Evolutionary conservation across 2,888 invertebrate genomes (phyloP), one percentile per base, ranked within the genome.

Genomic region (Cheilosia pagana): DNA sequence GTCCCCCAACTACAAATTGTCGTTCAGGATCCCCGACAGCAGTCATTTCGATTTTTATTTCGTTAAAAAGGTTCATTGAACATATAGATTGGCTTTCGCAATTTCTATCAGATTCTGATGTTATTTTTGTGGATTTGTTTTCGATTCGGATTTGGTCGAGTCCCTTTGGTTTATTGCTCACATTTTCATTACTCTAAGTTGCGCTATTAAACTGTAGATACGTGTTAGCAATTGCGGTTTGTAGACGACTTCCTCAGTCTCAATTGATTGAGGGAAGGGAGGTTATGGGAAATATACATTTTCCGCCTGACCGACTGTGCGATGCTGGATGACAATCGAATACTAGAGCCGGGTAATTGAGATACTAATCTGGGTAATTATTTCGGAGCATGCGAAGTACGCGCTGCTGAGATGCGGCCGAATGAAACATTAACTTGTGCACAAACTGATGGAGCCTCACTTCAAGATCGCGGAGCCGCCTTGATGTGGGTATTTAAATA

Each of bases 341-440:
- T 41, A 23, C 39, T 1, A 68, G 75, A 68, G 55, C 48, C 14
- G 39, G 39, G 75, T 70, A 81, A 75, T 74, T 72, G 70, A 65
- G 65, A 71, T 75, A 65, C 68, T 68, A 62, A 83, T 83, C 74
- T 62, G 28, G 41, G 55, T 63, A 74, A 79, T 83, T 79, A 74
- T 74, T 52, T 52, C 48, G n/a, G 63, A 57, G 48, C 50, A 72
- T 82, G 70, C 67, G 21, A 67, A 43, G 57, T 60, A 31, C 39
- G 28, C 63, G 39, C 6, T 3, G 19, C 19, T 59, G n/a, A 48
- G 63, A 35, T 57, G 81, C 45, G 53, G 41, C 59, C 35, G n/a
- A 43, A 67, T 48, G 60, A 57, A 68, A 60, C 43, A 71, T 48
- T 50, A 41, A 12, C 50, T 67, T 68, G 48, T 35, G 21, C 74